Evolutionary conservation across 2,797 vertebrate species (phyloP), one percentile per base, ranked within the genome.

Genomic region (Rallus crepitans): DNA sequence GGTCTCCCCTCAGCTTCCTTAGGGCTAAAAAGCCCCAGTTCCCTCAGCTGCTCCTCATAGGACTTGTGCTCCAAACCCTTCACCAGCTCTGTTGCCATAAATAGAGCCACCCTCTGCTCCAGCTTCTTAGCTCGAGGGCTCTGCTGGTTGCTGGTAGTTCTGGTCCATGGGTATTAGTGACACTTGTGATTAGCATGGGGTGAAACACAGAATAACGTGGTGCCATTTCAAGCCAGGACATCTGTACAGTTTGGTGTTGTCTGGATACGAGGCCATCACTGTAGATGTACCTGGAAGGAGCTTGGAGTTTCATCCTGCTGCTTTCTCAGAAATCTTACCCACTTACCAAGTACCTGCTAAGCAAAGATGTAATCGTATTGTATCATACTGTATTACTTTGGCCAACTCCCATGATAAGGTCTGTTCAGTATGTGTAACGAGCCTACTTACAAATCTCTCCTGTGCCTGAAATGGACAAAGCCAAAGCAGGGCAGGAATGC

Each of bases 81-180:
- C 42, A 45, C 42, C 42, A 10, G 42, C 42, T 45, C 19, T 45
- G 18, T 45, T 45, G 18, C 42, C 18, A 45, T 45, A 42, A 42
- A 42, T 42, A 52, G 59, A 82, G 40, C 4, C 15, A 48, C 28
- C 2, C 10, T 48, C 56, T 57, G 33, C 61, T 68, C 18, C n/a
- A 56, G 0, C 6, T 56, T 80, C 37, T 45, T 48, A 33, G 28
- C 28, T 69, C 0, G 0, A 69, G 45, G 53, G 13, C 42, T 61
- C 11, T 45, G 50, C 50, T 85, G 21, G 9, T 40, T 64, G 61
- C 39, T 60, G 21, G 24, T 30, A 15, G 16, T 76, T 82, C 50
- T 79, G 27, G 7, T 68, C 35, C 4, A 0, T 56, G 55, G 5
- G 3, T 39, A 6, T 65, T 40, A 13, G 25, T 18, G 55, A 42